A percentile compares a stretch with the other conserved stretches of the same genome.
These are phyloP conservation scores for Trachelus troglodyta DNA, from an alignment of 2,888 invertebrate genomes.

Conservation along the genomic window DNA sequence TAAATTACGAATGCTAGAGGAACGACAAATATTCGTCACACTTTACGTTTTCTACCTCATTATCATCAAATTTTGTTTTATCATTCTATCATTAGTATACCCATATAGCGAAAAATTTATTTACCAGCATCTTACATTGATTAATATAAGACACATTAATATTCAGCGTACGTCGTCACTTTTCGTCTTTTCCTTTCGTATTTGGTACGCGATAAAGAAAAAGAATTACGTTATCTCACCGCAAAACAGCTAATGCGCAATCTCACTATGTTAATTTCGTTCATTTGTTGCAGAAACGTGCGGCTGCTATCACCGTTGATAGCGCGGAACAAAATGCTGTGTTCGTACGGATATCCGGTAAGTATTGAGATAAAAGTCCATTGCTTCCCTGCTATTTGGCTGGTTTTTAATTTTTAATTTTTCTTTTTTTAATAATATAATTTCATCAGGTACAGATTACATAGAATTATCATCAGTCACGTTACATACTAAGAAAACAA, in stretches of 20 bases:
- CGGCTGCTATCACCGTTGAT: constrained; percentile 52
- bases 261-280: constrained; percentile 12
- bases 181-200: too few relatives aligned
- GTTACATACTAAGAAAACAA: too few relatives aligned
- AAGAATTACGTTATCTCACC: background rate
- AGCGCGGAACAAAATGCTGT: constrained; percentile 54
- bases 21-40: background rate
- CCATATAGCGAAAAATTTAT: background rate
- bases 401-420: background rate
- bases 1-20: background rate
- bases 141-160: too few relatives aligned
- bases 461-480: too few relatives aligned
- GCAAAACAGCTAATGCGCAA: background rate
- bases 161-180: too few relatives aligned
- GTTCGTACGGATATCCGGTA: constrained; percentile 58
- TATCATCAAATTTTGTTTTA: background rate
- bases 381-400: background rate
- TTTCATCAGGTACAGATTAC: too few relatives aligned
- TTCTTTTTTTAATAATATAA: too few relatives aligned
- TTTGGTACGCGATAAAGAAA: background rate
- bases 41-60: background rate
- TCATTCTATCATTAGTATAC: background rate
- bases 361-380: constrained; percentile 32
- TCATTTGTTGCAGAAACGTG: constrained; percentile 53
- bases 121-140: too few relatives aligned